Evolutionary conservation across 2,888 invertebrate genomes (phyloP), one percentile per base, ranked within the genome.

Genomic region (Drosophila mimica): DNA sequence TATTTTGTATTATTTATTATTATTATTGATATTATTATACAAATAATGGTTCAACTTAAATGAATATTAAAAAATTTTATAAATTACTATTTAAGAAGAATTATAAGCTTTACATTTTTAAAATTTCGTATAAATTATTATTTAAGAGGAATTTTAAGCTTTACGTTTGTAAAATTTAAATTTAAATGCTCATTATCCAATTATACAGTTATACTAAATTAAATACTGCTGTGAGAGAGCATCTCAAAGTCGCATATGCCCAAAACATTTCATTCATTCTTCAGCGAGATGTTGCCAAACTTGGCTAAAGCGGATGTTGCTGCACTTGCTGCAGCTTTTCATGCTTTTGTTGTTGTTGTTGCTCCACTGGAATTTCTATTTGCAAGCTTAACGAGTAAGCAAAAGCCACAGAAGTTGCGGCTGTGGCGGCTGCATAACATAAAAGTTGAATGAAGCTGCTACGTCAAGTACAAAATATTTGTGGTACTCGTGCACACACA

Each of bases 281-380:
- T 54, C 8, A n/a, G 25, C 36, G 17, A 52, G 40, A 15, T 61
- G 64, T 72, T 78, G 62, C 73, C 60, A 69, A 66, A 66, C 48
- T 81, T 78, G 78, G 57, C 40, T 48, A 66, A 25, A 61, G 62
- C 78, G 78, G 78, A 81, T 79, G 60, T 81, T 81, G 64, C 59
- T 76, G 71, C 81, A 80, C 70, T 76, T 75, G 76, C 56, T 66
- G 61, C 20, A 30, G 64, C 36, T 64, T 34, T 38, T 65, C n/a
- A 30, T 53, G 28, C 20, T 20, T 31, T 17, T 57, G 38, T 61
- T 71, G 36, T 36, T 52, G 51, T 11, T 62, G 58, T 13, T 52
- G 53, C 40, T 54, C 58, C 64, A 46, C 31, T 76, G 81, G 72
- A 81, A 79, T 79, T 77, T 79, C 63, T 65, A 68, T 76, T 76